phyloP scores from a whole-genome alignment of 2,888 invertebrate species.

The Aspidapion aeneum region DNA sequence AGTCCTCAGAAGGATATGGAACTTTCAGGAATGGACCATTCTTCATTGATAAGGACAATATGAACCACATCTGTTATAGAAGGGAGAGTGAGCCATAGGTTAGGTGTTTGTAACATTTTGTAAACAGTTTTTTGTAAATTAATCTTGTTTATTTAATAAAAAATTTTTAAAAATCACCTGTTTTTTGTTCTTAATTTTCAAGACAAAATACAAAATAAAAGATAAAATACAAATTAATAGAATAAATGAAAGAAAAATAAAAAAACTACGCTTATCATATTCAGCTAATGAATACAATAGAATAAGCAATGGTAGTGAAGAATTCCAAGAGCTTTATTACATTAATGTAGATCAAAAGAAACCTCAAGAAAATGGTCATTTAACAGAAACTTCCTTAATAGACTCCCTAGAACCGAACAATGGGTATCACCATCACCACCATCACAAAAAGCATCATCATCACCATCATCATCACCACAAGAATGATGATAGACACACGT shows the following conservation, averaged over 20 bases:
- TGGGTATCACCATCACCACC: constrained; percentile 18
- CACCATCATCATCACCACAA: constrained; percentile 9
- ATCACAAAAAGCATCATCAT: constrained; percentile 18
- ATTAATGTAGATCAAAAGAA: constrained; percentile 8
- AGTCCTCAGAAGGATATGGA: constrained; percentile 40
- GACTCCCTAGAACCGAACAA: constrained; percentile 15
- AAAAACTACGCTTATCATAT: no score
- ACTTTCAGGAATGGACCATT: constrained; percentile 46
- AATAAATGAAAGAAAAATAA: no score
- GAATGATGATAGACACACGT: constrained; percentile 11
- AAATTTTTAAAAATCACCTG: no score
- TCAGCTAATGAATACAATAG: no score
- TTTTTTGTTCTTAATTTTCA: no score
- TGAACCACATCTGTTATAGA: constrained; percentile 54
- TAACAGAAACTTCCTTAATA: constrained; percentile 10
- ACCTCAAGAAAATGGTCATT: neutral
- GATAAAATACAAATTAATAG: no score
- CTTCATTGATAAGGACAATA: constrained; percentile 41
- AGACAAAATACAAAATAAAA: no score
- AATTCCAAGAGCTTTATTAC: constrained; percentile 22
- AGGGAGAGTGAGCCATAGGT: neutral
- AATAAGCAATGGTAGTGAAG: constrained; percentile 23
- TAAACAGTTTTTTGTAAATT: no score
- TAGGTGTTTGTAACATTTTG: no score
- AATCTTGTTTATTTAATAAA: no score